Evolutionary conservation across 2,888 invertebrate genomes (phyloP), one percentile per base, ranked within the genome.

Genomic region (Saturnia pavonia): DNA sequence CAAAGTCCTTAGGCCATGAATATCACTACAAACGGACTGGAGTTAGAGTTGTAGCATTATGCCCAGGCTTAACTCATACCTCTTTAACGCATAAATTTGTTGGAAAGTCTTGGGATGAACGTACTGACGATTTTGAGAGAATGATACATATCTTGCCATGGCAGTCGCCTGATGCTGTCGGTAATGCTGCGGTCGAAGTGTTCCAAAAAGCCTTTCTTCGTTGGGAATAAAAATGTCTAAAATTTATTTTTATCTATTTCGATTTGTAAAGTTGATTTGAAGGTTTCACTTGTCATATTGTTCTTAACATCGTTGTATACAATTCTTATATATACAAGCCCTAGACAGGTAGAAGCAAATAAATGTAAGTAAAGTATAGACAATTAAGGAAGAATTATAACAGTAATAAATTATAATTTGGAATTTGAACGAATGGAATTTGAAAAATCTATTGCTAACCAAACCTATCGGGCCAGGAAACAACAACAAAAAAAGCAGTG

Each of bases 31-130:
- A 90, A 1, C 86, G 88, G 71, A 92, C 89, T 19, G 94, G 94
- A 0, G 94, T 95, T 0, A 89, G 94, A 74, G 91, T 94, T 4
- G 84, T 95, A n/a, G 92, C 90, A 0, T 83, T 95, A 43, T 95
- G 94, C 75, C 95, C 91, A n/a, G 72, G 72, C 7, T 66, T 68
- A 22, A 74, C 74, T 25, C 22, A 67, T 22, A 71, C 72, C 1
- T 54, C 66, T 11, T 34, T 71, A 12, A 45, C 25, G 25, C 27
- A 22, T 9, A 54, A 22, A 7, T n/a, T 54, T 54, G 16, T 25
- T 6, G 16, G 63, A 9, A 8, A 40, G 19, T 25, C 43, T 16
- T 16, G 67, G 34, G 68, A 68, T 7, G 70, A 70, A 42, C 40
- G 43, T 60, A 6, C 40, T 19, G 45, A 68, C 27, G 60, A 57